Evolutionary conservation across 2,888 invertebrate species (phyloP), one percentile per base, ranked within the genome.

Genomic region (Boloria selene): DNA sequence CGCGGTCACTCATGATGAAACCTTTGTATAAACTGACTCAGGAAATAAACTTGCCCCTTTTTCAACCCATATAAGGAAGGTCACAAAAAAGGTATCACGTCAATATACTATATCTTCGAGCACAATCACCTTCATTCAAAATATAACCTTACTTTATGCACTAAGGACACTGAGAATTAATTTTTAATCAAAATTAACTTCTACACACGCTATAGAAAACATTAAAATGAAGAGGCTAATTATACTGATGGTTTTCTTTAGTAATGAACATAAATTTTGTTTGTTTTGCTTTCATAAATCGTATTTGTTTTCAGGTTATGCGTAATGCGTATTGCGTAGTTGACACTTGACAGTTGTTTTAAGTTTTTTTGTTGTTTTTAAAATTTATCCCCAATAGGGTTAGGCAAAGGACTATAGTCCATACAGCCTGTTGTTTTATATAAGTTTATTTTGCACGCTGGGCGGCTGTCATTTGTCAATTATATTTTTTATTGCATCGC

Each of bases 1-100:
- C 86, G 17, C 84, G 89, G 67, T 90, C 89, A 71, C 88, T 82
- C 91, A 91, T 91, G 56, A 72, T 75, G 74, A 75, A 75, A 74
- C 73, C 69, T 70, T 71, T 70, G 75, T 68, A 73, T 68, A 68
- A 78, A 85, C 82, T 86, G 79, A 79, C 60, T 64, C 75, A 77
- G 70, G 75, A 73, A 76, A 59, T 70, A 71, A 65, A 64, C 68
- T 72, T 73, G 72, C 77, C 79, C 78, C 75, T 79, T 77, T 45
- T 76, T 82, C 77, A 82, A 79, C 73, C 88, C 87, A 75, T 88
- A 87, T 77, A 89, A 80, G 90, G 90, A 77, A 72, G 73, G 73
- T 67, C 78, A 74, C 74, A 76, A 75, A 73, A n/a, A 80, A 79
- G 79, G 79, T 74, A 80, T 80, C 70, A 77, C 73, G 75, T 83